phyloP scores from a whole-genome alignment of 2,113 vertebrate species.

The Todiramphus chloris region DNA sequence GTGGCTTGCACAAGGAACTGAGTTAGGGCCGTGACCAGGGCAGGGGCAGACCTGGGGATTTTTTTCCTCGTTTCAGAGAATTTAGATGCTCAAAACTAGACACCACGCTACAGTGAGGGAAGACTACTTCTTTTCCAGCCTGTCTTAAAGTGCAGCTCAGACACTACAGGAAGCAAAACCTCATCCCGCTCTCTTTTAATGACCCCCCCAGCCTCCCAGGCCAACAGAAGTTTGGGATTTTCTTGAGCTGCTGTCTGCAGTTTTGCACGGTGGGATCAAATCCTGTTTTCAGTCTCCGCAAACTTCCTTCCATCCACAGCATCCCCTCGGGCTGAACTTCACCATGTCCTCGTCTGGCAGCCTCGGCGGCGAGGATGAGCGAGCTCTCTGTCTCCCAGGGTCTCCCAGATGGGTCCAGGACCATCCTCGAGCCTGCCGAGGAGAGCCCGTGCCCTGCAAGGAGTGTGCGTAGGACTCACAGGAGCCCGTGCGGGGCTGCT shows the following conservation, averaged over 20 bases:
- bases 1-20: background rate
- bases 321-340: background rate
- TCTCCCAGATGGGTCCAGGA: background rate
- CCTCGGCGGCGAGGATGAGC: fast-evolving
- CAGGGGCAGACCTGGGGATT: background rate
- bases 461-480: fast-evolving
- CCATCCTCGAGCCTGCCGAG: background rate
- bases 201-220: background rate
- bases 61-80: fast-evolving
- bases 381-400: background rate
- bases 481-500: background rate
- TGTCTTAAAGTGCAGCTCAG: background rate
- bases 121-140: background rate
- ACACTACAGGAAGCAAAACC: background rate
- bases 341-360: background rate
- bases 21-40: background rate
- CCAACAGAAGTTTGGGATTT: background rate
- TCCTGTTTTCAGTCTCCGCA: background rate
- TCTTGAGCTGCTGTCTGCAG: background rate
- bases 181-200: background rate
- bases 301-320: background rate
- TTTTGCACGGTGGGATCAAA: background rate
- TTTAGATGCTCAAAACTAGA: background rate
- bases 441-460: background rate
- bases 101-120: background rate